Evolutionary conservation across 1,140 invertebrate genomes (phyloP).

Genomic region (Drosophila mojavensis): DNA sequence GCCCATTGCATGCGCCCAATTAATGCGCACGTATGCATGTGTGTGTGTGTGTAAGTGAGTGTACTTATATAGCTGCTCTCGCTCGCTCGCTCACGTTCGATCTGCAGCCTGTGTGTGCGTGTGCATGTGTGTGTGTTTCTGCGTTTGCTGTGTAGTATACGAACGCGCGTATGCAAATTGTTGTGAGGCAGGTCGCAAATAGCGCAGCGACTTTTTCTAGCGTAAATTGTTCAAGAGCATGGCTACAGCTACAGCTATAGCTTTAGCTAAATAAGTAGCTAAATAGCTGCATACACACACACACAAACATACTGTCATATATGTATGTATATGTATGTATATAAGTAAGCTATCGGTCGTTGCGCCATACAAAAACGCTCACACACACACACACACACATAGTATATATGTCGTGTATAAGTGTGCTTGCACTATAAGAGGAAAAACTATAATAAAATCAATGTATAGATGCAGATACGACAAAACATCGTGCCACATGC

Average conservation of each 20-base stretch:
- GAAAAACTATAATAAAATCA: slow-evolving; percentile 53
- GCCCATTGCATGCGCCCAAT: slow-evolving; percentile 56
- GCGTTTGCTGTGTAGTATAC: slow-evolving; percentile 34
- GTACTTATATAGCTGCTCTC: background rate
- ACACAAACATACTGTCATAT: background rate
- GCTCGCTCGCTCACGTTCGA: slow-evolving; percentile 6
- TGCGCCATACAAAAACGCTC: slow-evolving; percentile 29
- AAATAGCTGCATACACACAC: slow-evolving; percentile 20
- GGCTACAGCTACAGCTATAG: slow-evolving; percentile 26
- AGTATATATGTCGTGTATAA: background rate
- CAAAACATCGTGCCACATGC: slow-evolving; percentile 37
- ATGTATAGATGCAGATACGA: slow-evolving; percentile 42
- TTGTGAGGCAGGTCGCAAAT: slow-evolving; percentile 74
- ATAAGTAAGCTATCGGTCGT: slow-evolving; percentile 40
- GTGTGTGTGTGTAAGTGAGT: slow-evolving; percentile 8
- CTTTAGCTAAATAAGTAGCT: slow-evolving; percentile 14
- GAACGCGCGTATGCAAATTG: slow-evolving; percentile 66
- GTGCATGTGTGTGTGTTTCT: slow-evolving; percentile 23
- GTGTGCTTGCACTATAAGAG: slow-evolving; percentile 10
- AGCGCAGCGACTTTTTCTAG: slow-evolving; percentile 42
- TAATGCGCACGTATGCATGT: slow-evolving; percentile 24
- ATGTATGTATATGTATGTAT: background rate
- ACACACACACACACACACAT: background rate
- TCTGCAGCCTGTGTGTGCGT: slow-evolving; percentile 31
- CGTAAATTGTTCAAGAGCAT: slow-evolving; percentile 52